These are phyloP conservation scores for Eupelmus urozonus DNA, from an alignment of 2,888 invertebrate genomes.

Conservation along the genomic window DNA sequence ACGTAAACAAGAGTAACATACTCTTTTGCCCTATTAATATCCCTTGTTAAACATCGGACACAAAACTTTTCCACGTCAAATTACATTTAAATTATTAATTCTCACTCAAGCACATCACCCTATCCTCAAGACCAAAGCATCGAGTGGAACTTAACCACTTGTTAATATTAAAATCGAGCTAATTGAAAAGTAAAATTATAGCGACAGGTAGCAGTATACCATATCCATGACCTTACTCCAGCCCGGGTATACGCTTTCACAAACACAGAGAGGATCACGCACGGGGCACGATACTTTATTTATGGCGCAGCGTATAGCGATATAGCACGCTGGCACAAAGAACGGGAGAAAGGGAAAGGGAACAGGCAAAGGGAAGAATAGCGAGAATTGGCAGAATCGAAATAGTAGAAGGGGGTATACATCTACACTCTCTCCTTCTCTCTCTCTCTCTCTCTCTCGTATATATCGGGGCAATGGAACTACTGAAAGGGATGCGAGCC, in stretches of 20 bases:
- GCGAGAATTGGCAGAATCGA: slow-evolving; percentile 40
- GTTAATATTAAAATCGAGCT: not conserved
- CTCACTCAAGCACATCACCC: too few relatives aligned
- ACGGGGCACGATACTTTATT: slow-evolving; percentile 34
- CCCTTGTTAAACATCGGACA: too few relatives aligned
- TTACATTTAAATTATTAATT: slow-evolving; percentile 1
- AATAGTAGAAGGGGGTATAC: not conserved
- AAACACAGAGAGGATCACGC: not conserved
- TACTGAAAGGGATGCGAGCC: not conserved
- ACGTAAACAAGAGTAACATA: too few relatives aligned
- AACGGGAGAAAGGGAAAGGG: not conserved
- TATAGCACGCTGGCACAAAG: not conserved
- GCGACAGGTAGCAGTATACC: too few relatives aligned
- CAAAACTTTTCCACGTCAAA: too few relatives aligned
- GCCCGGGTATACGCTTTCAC: too few relatives aligned
- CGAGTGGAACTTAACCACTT: too few relatives aligned
- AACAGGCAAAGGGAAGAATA: slow-evolving; percentile 37
- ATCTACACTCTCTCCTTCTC: too few relatives aligned
- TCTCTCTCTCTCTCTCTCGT: too few relatives aligned
- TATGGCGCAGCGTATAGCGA: slow-evolving; percentile 16
- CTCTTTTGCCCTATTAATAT: too few relatives aligned
- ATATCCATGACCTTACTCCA: too few relatives aligned
- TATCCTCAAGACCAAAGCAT: too few relatives aligned
- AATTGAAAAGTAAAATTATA: not conserved
- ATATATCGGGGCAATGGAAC: not conserved